Base-by-base conservation (phyloP, 2,888 invertebrate genomes). In the Drosophila buzzatii region DNA sequence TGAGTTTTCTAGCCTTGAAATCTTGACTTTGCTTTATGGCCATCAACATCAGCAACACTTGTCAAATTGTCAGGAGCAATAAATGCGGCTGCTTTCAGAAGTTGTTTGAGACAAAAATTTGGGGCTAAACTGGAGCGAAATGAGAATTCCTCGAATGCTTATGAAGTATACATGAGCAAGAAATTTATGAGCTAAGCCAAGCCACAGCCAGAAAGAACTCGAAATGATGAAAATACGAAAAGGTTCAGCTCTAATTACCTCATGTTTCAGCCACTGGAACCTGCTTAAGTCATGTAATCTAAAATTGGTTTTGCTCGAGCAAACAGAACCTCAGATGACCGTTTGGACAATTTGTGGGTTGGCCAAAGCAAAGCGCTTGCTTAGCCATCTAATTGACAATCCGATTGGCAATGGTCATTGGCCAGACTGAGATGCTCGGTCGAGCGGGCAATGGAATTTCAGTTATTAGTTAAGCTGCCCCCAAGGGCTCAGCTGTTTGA, bases 371-470 rank as follows among this genome's bases (percentile, higher is more conserved):
- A 58, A 60, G 45, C 45, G 55, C 44, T 52, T 61, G 53, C 70
- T 79, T 70, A 62, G 31, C 55, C 69, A 58, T 53, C 69, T 72
- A 81, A 81, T 83, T 79, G 82, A 71, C 82, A 86, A 77, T 84
- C 74, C 49, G 71, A 79, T 83, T 70, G 76, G 56, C 55, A 60
- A 49, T 68, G 84, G 67, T 73, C 73, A 72, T 45, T 70, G 73
- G 31, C 55, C 64, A 63, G 57, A 39, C 51, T 27, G 16, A 8
- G 31, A 66, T 55, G 76, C 65, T 72, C 53, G 52, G 59, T 39
- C 69, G 76, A 70, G 67, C 71, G 39, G 12, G 31, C 45, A 37
- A 18, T 39, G 64, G 45, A 23, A 61, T 49, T 44, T 44, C 23
- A 64, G 51, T 51, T 65, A 59, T 69, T 53, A 49, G 64, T 62